Conservation (phyloP, 2,113 vertebrate species). For the Malurus elegans region DNA sequence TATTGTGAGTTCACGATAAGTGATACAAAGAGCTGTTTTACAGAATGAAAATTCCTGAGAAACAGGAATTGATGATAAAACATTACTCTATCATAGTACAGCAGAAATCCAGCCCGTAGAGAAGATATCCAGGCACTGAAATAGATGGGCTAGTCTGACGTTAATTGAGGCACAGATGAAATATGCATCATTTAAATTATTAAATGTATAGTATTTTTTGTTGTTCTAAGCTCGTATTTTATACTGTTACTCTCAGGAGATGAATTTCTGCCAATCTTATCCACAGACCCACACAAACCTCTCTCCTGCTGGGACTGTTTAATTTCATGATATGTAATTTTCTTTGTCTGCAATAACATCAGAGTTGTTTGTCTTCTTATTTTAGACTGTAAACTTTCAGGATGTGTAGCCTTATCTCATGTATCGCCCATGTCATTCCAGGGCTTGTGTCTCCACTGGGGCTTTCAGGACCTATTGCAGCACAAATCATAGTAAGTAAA, state of each 20-base stretch:
- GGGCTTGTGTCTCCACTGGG: background rate
- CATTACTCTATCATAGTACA: background rate
- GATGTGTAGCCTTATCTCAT: background rate
- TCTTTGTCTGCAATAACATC: background rate
- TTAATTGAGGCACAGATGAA: background rate
- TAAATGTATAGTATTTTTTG: background rate
- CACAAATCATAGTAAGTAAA: conserved; percentile 1
- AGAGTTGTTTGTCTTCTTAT: background rate
- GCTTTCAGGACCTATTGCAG: background rate
- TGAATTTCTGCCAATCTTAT: background rate
- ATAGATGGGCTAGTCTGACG: background rate
- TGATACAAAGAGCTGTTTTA: background rate
- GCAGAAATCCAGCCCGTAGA: background rate
- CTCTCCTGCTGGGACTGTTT: background rate
- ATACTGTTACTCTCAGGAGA: background rate
- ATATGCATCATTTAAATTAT: background rate
- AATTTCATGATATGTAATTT: background rate
- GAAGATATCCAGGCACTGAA: background rate
- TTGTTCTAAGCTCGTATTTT: background rate
- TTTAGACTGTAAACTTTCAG: background rate
- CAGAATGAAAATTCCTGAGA: background rate
- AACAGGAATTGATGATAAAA: background rate
- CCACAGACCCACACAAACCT: background rate
- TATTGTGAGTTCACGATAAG: background rate
- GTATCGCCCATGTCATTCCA: background rate